These are phyloP conservation scores for Oligia fasciuncula DNA, from an alignment of 2,888 invertebrate species.

Conservation along the genomic window DNA sequence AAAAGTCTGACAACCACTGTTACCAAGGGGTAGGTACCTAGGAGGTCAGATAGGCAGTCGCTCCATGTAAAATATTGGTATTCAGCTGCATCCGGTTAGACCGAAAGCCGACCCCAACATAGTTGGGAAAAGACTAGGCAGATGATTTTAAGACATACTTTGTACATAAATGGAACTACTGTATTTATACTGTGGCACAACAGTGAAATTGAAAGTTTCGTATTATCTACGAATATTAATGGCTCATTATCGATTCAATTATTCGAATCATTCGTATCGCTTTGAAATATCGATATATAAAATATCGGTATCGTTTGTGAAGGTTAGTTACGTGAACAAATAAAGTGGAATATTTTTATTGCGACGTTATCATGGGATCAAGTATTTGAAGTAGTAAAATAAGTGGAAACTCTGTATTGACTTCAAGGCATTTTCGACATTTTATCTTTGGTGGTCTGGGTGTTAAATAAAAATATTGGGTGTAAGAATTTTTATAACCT, in stretches of 20 bases:
- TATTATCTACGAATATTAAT: slow-evolving; percentile 65
- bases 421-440: slow-evolving; percentile 16
- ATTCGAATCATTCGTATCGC: slow-evolving; percentile 65
- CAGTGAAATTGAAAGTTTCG: slow-evolving; percentile 63
- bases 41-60: too few relatives aligned
- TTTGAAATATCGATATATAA: slow-evolving; percentile 51
- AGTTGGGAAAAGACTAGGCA: too few relatives aligned
- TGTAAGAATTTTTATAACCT: slow-evolving; percentile 40
- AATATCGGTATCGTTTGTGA: slow-evolving; percentile 59
- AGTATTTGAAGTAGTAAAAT: slow-evolving; percentile 35
- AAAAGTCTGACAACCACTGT: too few relatives aligned
- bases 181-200: slow-evolving; percentile 2
- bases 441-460: slow-evolving; percentile 34
- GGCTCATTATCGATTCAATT: slow-evolving; percentile 66
- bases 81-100: too few relatives aligned
- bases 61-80: too few relatives aligned
- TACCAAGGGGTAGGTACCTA: too few relatives aligned
- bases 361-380: slow-evolving; percentile 41
- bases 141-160: too few relatives aligned
- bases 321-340: slow-evolving; percentile 57
- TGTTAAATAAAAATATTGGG: slow-evolving; percentile 37
- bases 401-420: slow-evolving; percentile 15
- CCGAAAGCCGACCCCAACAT: too few relatives aligned
- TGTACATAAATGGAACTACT: slow-evolving; percentile 3
- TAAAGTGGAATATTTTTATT: slow-evolving; percentile 65